Evolutionary conservation across 2,888 invertebrate species (phyloP), one percentile per base, ranked within the genome.

Genomic region (Leucania comma): DNA sequence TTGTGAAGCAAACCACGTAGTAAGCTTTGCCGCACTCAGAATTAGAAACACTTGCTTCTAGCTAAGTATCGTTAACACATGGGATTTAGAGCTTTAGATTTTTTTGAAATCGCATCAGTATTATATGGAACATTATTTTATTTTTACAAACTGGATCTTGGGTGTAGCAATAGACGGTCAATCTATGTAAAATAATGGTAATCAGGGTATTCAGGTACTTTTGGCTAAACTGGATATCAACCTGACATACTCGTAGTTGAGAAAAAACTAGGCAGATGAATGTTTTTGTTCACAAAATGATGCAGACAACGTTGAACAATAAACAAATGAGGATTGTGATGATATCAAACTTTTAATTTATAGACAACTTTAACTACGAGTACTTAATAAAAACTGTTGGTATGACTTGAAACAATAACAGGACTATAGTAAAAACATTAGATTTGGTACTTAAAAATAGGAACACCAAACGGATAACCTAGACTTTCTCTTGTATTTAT

Each of bases 41-140:
- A 84, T 84, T 79, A 79, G 81, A 84, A 79, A 72, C 67, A 70
- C 72, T 78, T 68, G 67, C 60, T 79, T 69, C 63, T 53, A 32
- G 53, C 74, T 71, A 76, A 78, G 70, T 78, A 74, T 80, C 51
- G 72, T 63, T 73, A 66, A 69, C 66, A 74, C 77, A 72, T 59
- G 71, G 62, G 67, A 77, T 73, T 82, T 85, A 78, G 86, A 87
- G 89, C 88, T 59, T 70, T 60, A 51, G 35, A 56, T 35, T 70
- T 65, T 61, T 59, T 64, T 5, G 12, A 46, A 59, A 17, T 32
- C 32, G 57, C n/a, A 17, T 53, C 60, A 10, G n/a, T 38, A 35
- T 50, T 51, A n/a, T 3, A 12, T 32, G n/a, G 10, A n/a, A 32
- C 20, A 54, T 20, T 3, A 32, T 35, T 50, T 3, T 51, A 2